These are phyloP conservation scores for Dasysyrphus albostriatus DNA, from an alignment of 2,888 invertebrate genomes.

Conservation along the genomic window DNA sequence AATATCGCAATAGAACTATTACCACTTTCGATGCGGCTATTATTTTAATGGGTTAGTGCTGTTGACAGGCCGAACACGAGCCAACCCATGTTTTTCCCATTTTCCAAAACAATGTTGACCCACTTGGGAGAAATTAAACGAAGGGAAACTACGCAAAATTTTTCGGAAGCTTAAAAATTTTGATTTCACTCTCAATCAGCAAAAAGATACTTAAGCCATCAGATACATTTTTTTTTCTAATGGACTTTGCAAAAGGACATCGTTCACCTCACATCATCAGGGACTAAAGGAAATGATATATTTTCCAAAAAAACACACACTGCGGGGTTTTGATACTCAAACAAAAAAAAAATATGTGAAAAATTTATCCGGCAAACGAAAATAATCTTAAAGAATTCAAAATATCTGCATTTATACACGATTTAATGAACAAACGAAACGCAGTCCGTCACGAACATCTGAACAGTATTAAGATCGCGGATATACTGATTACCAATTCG, in stretches of 20 bases:
- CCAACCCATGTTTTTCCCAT: constrained; percentile 8
- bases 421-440: constrained; percentile 72
- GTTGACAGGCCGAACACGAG: constrained; percentile 34
- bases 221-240: constrained; percentile 10
- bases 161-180: neutral
- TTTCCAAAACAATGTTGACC: constrained; percentile 36
- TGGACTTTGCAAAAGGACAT: neutral
- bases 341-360: neutral
- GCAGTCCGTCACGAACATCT: constrained; percentile 80
- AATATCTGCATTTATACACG: constrained; percentile 58
- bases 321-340: neutral
- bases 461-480: constrained; percentile 81
- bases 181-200: neutral
- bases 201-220: neutral
- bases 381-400: constrained; percentile 3
- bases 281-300: neutral
- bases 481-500: constrained; percentile 78
- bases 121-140: constrained; percentile 2
- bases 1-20: constrained; percentile 6
- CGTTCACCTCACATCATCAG: neutral
- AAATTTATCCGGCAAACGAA: constrained; percentile 4
- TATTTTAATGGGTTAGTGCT: constrained; percentile 5
- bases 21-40: constrained; percentile 1
- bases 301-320: neutral
- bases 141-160: constrained; percentile 4